A percentile compares a stretch with the other conserved stretches of the same genome.
These are phyloP conservation scores for Pionites leucogaster DNA, from an alignment of 2,113 vertebrate genomes.

Conservation along the genomic window DNA sequence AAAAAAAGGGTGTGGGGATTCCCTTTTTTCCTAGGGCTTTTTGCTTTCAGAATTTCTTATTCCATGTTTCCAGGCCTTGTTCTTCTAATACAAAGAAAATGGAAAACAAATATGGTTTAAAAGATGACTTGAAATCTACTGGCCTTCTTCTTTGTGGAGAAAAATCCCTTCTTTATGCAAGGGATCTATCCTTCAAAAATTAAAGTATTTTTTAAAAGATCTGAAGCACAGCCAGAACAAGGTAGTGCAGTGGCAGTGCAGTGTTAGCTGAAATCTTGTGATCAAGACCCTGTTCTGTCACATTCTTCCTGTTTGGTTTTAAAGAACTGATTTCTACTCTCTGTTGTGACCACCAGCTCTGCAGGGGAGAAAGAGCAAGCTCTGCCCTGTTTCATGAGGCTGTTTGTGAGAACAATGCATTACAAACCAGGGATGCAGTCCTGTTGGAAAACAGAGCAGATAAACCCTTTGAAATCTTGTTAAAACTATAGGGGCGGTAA, in stretches of 20 bases:
- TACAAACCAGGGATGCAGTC: too few relatives aligned
- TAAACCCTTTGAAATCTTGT: neutral
- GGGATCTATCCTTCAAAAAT: neutral
- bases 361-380: neutral
- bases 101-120: too few relatives aligned
- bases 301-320: neutral
- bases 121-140: neutral
- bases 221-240: neutral
- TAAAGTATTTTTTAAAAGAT: neutral
- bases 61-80: neutral
- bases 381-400: neutral
- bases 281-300: neutral
- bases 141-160: neutral
- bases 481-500: neutral
- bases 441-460: neutral
- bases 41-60: neutral
- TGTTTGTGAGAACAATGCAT: neutral
- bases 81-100: neutral
- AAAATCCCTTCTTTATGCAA: neutral
- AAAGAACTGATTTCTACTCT: neutral
- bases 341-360: neutral
- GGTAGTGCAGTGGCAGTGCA: neutral
- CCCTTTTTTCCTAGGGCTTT: neutral
- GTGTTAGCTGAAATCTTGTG: neutral
- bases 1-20: accelerated